phyloP scores from a whole-genome alignment of 2,888 invertebrate genomes.

The Fragum whitleyi region DNA sequence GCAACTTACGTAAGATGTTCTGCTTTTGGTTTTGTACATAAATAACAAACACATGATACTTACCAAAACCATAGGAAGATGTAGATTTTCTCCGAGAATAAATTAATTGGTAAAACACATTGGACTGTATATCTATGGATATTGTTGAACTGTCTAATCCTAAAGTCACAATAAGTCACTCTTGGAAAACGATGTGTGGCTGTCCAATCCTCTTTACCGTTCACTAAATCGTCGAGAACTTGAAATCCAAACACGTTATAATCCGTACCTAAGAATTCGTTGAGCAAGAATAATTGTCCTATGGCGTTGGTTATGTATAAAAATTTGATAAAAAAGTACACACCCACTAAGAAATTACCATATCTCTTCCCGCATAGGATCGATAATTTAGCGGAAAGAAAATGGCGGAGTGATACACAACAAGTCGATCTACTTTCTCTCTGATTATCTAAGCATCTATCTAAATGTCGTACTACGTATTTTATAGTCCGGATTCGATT shows the following conservation, averaged over 20 bases:
- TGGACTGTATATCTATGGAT: constrained; percentile 82
- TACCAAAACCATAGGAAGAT: constrained; percentile 85
- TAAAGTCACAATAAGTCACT: constrained; percentile 84
- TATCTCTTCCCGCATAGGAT: constrained; percentile 85
- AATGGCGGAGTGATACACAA: constrained; percentile 80
- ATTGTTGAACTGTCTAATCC: constrained; percentile 83
- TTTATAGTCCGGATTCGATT: constrained; percentile 85
- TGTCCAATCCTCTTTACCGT: constrained; percentile 81
- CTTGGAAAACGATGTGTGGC: constrained; percentile 82
- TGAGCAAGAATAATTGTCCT: constrained; percentile 86
- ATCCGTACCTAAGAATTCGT: constrained; percentile 85
- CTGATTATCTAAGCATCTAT: constrained; percentile 85
- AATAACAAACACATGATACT: too few species aligned
- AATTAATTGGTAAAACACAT: constrained; percentile 81
- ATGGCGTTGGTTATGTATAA: constrained; percentile 85
- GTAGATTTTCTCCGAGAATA: constrained; percentile 84
- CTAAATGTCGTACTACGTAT: constrained; percentile 86
- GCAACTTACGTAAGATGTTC: too few species aligned
- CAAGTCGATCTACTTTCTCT: constrained; percentile 81
- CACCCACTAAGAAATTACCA: constrained; percentile 85
- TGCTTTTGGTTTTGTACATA: too few species aligned
- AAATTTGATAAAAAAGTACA: constrained; percentile 85
- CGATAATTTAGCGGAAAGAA: constrained; percentile 81
- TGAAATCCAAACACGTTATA: constrained; percentile 85
- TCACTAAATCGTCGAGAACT: constrained; percentile 85